phyloP scores from a whole-genome alignment of 2,888 invertebrate species.

The Trachelus iudaicus region DNA sequence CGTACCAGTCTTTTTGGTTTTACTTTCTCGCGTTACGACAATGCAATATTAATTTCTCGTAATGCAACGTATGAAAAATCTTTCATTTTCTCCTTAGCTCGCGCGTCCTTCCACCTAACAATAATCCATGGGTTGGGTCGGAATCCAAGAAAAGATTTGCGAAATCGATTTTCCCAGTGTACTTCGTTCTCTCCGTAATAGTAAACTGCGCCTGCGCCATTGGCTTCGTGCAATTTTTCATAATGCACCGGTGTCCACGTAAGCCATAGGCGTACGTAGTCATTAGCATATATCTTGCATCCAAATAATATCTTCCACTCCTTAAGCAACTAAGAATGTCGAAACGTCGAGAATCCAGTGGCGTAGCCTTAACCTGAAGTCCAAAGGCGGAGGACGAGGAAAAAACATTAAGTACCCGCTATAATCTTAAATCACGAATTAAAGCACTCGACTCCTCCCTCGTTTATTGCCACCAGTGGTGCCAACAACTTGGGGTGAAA shows the following conservation, averaged over 20 bases:
- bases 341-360: background rate
- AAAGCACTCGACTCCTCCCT: background rate
- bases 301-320: background rate
- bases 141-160: background rate
- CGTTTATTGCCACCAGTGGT: background rate
- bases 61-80: background rate
- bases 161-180: background rate
- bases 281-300: background rate
- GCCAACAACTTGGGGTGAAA: background rate
- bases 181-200: background rate
- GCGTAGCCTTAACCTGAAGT: background rate
- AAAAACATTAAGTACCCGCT: background rate
- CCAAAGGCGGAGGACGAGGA: background rate
- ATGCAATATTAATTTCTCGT: background rate
- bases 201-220: background rate
- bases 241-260: background rate
- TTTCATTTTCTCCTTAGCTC: background rate
- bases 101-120: background rate
- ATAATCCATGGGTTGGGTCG: background rate
- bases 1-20: background rate
- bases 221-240: background rate
- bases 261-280: background rate
- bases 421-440: background rate
- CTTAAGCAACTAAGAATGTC: background rate
- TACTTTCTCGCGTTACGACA: background rate